Percentiles rank a stretch among this genome's conserved stretches.
phyloP scores from a whole-genome alignment of 2,113 vertebrate species.

The Heterocephalus glaber region DNA sequence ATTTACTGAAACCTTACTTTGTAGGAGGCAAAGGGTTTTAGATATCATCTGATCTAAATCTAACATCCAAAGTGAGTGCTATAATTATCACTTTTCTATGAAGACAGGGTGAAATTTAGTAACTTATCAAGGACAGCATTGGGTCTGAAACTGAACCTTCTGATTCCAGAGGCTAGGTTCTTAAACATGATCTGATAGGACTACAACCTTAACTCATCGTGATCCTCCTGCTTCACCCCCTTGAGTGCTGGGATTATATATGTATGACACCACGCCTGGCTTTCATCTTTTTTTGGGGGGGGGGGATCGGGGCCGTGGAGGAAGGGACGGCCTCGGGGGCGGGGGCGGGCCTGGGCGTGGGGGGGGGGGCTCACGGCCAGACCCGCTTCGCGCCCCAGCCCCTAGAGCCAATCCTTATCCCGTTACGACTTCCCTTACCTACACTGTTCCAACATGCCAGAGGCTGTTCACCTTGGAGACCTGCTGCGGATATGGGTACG shows the following conservation, averaged over 20 bases:
- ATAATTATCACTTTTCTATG: background rate
- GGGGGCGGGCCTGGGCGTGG: too few species aligned
- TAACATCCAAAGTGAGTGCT: background rate
- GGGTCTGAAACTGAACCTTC: constrained; percentile 23
- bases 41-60: constrained; percentile 33
- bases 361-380: too few species aligned
- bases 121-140: background rate
- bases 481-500: background rate
- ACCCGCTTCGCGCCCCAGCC: too few species aligned
- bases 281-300: too few species aligned
- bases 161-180: constrained; percentile 39
- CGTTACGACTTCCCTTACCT: too few species aligned
- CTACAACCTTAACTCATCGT: background rate
- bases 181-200: constrained; percentile 15
- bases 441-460: background rate
- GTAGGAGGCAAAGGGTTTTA: background rate
- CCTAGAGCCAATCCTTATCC: too few species aligned
- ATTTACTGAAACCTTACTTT: constrained; percentile 33
- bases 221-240: background rate
- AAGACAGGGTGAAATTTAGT: background rate
- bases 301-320: too few species aligned
- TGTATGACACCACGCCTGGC: background rate
- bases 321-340: too few species aligned
- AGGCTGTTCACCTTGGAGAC: background rate
- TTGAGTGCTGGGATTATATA: background rate